Evolutionary conservation across 2,888 invertebrate species (phyloP), one percentile per base, ranked within the genome.

Genomic region (Margaritifera margaritifera): DNA sequence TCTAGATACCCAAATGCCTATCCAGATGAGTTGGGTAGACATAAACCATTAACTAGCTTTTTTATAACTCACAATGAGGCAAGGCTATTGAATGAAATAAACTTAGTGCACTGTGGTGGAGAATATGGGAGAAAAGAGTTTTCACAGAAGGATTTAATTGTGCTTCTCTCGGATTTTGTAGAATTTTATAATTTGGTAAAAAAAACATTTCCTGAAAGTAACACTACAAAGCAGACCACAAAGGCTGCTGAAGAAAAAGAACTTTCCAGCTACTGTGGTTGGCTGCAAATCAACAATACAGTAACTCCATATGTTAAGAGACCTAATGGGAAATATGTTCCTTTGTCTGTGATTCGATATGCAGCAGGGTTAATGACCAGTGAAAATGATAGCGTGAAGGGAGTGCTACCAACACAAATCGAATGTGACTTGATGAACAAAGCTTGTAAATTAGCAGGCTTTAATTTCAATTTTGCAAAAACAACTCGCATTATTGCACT

Each of bases 61-160:
- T 97, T 96, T 89, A 95, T 97, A 79, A 96, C 96, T 0, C 95
- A 96, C 78, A 93, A 94, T 0, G 98, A 98, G 91, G 95, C 96
- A 64, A 93, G 95, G 78, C 92, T 98, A 25, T 92, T 98, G 61
- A 96, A 96, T 85, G 97, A 98, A 90, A 96, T 98, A 81, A 98
- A 98, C 90, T 92, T 93, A 77, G 94, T 94, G 89, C 98, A 98
- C 88, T 96, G 97, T 91, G 97, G 96, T 84, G 93, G 93, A 71
- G 94, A 95, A 88, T 98, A 95, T 89, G 97, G 97, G 2, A 93
- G 95, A 64, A 96, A 96, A 77, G 92, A 93, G 27, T 98, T 97
- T 88, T 94, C 95, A 0, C 93, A 93, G 71, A 95, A 96, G 88
- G 98, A 98, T 91, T 91, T 97, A 80, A 95, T 98, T 24, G 97